These are phyloP conservation scores for Columbina picui DNA, from an alignment of 2,113 vertebrate species.

Conservation along the genomic window DNA sequence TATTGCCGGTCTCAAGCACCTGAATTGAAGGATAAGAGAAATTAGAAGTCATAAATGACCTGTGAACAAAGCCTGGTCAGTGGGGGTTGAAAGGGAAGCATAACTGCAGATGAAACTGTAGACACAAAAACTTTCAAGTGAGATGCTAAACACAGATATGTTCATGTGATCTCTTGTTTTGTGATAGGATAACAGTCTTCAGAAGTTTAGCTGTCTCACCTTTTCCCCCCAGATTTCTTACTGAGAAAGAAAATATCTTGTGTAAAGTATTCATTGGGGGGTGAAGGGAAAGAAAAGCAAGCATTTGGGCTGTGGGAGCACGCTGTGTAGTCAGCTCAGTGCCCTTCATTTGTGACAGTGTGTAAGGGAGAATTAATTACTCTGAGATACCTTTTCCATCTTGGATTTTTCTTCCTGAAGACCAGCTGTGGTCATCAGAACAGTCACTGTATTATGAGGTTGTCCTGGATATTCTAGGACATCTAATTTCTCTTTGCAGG, in stretches of 20 bases:
- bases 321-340: accelerated
- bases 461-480: neutral
- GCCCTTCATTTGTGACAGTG: neutral
- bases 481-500: neutral
- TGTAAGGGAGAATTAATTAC: neutral
- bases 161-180: neutral
- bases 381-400: neutral
- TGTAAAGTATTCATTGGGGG: neutral
- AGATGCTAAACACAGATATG: neutral
- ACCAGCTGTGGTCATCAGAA: neutral
- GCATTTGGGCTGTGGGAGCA: accelerated
- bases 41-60: neutral
- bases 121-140: neutral
- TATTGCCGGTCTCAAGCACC: neutral
- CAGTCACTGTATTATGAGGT: neutral
- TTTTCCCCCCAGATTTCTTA: neutral
- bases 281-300: neutral
- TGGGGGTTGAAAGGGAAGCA: accelerated
- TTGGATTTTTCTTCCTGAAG: neutral
- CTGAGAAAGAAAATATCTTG: neutral
- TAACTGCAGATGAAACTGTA: neutral
- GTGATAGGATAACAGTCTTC: neutral
- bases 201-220: neutral
- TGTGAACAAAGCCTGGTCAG: neutral
- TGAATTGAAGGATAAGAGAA: neutral